phyloP scores from a whole-genome alignment of 2,797 vertebrate species.

The Alfaro cultratus region DNA sequence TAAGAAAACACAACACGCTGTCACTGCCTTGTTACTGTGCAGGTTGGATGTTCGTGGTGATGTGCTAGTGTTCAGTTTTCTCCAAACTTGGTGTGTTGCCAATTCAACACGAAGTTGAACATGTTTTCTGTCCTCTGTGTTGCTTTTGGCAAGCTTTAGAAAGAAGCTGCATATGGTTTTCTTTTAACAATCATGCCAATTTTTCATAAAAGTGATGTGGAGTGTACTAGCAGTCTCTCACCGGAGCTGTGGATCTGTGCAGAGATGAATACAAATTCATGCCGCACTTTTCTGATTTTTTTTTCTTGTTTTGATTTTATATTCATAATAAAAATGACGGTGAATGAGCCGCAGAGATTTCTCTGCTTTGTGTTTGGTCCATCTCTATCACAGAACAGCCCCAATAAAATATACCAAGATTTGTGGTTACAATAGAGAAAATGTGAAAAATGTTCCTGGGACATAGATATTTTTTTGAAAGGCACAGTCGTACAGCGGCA shows the following conservation, averaged over 20 bases:
- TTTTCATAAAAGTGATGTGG: not conserved
- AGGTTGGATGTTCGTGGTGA: not conserved
- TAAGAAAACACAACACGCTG: not conserved
- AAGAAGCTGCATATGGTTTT: not conserved
- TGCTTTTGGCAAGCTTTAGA: not conserved
- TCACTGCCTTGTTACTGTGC: not conserved
- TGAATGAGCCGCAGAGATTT: not conserved
- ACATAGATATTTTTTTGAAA: not conserved
- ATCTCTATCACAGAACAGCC: not conserved
- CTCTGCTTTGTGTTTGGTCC: not conserved
- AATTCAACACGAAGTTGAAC: not conserved
- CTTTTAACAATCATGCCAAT: not conserved
- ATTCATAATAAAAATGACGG: too few species aligned
- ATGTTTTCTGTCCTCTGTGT: not conserved
- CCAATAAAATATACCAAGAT: not conserved
- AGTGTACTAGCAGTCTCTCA: not conserved
- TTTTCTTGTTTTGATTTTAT: not conserved
- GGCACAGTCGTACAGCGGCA: not conserved
- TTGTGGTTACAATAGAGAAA: not conserved
- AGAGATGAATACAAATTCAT: not conserved
- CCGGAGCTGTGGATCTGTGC: not conserved
- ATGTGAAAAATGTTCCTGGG: not conserved
- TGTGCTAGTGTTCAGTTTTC: not conserved
- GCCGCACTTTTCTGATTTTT: not conserved
- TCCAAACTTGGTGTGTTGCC: not conserved